These are phyloP conservation scores for Rhadinocentrus ornatus DNA, from an alignment of 2,797 vertebrate species.

Conservation along the genomic window DNA sequence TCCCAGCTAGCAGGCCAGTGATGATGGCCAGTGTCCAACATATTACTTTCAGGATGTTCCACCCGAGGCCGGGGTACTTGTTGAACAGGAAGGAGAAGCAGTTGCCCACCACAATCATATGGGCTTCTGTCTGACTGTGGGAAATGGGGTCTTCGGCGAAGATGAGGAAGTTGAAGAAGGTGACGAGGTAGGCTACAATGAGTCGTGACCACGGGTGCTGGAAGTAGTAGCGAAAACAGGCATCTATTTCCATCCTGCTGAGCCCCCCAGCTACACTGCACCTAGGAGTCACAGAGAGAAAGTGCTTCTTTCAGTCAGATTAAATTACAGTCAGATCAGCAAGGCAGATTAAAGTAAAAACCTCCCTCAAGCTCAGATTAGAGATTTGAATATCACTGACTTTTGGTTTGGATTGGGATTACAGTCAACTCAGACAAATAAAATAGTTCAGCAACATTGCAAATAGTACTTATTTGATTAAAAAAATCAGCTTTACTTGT, in stretches of 20 bases:
- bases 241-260: constrained; percentile 92
- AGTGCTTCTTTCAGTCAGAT: constrained; percentile 56
- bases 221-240: constrained; percentile 96
- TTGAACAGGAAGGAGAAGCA: constrained; percentile 98
- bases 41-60: constrained; percentile 93
- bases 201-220: constrained; percentile 98
- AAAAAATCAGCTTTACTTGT: neutral
- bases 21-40: constrained; percentile 94
- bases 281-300: constrained; percentile 75
- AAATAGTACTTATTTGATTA: constrained; percentile 5
- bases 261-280: constrained; percentile 65
- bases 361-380: constrained; percentile 60
- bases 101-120: constrained; percentile 97
- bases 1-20: constrained; percentile 91
- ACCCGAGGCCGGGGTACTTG: constrained; percentile 93
- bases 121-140: constrained; percentile 96
- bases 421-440: constrained; percentile 40
- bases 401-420: constrained; percentile 57
- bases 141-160: constrained; percentile 97
- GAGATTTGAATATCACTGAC: constrained; percentile 45
- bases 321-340: constrained; percentile 51
- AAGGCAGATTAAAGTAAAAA: constrained; percentile 59
- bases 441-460: constrained; percentile 9
- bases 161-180: constrained; percentile 98
- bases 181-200: constrained; percentile 96